These are phyloP conservation scores for Lepidochrysops patricia DNA, from an alignment of 2,888 invertebrate genomes.

Conservation along the genomic window DNA sequence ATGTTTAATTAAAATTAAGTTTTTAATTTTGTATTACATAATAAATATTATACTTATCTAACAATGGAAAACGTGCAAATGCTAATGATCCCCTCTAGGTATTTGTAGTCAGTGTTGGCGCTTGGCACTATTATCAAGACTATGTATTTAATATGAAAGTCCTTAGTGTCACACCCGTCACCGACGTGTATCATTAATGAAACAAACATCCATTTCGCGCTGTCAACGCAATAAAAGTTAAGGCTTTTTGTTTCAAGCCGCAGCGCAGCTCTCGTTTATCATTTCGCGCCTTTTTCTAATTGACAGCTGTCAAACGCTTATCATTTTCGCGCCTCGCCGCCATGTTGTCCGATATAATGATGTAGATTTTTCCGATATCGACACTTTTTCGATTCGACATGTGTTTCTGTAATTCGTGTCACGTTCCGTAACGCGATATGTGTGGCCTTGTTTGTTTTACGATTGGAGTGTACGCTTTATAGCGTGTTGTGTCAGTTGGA, in stretches of 20 bases:
- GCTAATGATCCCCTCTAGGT: neutral
- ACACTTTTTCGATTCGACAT: slow-evolving; percentile 21
- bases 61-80: neutral
- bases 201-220: slow-evolving; percentile 23
- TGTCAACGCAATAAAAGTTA: slow-evolving; percentile 28
- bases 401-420: slow-evolving; percentile 20
- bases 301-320: slow-evolving; percentile 67
- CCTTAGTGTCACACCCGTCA: neutral
- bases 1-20: no score
- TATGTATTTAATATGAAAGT: neutral
- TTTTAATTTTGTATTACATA: no score
- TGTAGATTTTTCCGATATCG: slow-evolving; percentile 32
- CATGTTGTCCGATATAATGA: slow-evolving; percentile 34
- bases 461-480: slow-evolving; percentile 13
- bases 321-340: slow-evolving; percentile 57
- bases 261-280: slow-evolving; percentile 41
- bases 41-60: no score
- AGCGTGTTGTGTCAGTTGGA: neutral
- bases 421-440: slow-evolving; percentile 17
- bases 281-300: slow-evolving; percentile 50
- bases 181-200: slow-evolving; percentile 21
- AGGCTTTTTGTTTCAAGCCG: slow-evolving; percentile 23
- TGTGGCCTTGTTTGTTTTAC: slow-evolving; percentile 19
- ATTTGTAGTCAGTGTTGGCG: neutral
- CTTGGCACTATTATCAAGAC: neutral